These are phyloP conservation scores for Ficedula albicollis DNA, from an alignment of 2,797 vertebrate species.

Conservation along the genomic window DNA sequence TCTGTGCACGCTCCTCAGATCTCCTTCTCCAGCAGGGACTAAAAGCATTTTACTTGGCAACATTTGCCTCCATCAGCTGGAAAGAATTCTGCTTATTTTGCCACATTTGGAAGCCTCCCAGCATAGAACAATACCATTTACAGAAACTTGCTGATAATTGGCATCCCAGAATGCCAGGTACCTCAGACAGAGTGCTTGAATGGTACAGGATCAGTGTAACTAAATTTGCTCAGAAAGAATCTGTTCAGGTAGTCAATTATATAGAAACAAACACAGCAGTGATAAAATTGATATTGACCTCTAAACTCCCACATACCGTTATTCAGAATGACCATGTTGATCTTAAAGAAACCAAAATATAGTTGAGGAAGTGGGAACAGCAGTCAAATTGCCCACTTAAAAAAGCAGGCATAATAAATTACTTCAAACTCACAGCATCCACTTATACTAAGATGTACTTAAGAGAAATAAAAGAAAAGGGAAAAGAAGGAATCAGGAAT, in stretches of 20 bases:
- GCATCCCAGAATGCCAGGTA: neutral
- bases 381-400: neutral
- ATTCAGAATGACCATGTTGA: neutral
- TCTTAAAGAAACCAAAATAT: neutral
- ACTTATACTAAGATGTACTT: neutral
- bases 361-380: neutral
- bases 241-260: neutral
- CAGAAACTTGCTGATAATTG: neutral
- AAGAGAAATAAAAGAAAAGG: neutral
- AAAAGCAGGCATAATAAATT: neutral
- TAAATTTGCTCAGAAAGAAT: neutral
- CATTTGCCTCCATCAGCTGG: neutral
- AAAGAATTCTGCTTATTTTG: neutral
- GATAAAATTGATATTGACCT: neutral
- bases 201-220: neutral
- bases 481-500: neutral
- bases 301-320: neutral
- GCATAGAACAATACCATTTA: neutral
- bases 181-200: neutral
- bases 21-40: neutral
- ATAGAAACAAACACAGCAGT: neutral
- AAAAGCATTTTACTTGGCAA: neutral
- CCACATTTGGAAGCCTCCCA: neutral
- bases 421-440: neutral
- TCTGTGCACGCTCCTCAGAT: neutral